Evolutionary conservation across 2,888 invertebrate species (phyloP).

Genomic region (Nemotelus pantherinus): DNA sequence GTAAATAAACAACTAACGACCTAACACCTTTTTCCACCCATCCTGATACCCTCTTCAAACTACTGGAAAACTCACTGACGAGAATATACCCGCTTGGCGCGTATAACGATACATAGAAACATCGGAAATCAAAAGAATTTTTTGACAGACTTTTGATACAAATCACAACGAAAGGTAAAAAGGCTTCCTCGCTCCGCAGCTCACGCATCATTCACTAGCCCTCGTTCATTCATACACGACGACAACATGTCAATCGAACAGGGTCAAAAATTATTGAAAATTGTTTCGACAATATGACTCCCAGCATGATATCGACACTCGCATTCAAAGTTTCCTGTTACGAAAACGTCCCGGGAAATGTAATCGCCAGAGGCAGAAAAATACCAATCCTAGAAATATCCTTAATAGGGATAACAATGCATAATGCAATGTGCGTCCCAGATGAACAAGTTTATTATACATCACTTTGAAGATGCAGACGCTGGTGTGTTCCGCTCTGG

Average conservation of each 20-base stretch:
- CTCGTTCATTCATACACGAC: constrained; percentile 27
- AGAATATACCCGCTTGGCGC: background rate
- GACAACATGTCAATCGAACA: constrained; percentile 46
- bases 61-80: background rate
- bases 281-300: constrained; percentile 50
- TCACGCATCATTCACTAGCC: background rate
- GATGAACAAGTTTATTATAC: constrained; percentile 26
- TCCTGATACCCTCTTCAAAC: constrained; percentile 34
- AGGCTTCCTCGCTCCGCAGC: background rate
- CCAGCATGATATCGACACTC: constrained; percentile 49
- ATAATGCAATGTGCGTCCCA: constrained; percentile 40
- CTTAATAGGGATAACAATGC: constrained; percentile 39
- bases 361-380: constrained; percentile 35
- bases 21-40: constrained; percentile 47
- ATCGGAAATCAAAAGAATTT: constrained; percentile 30
- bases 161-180: constrained; percentile 30
- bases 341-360: constrained; percentile 12
- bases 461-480: constrained; percentile 35
- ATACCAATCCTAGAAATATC: constrained; percentile 23
- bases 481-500: background rate
- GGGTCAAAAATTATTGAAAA: constrained; percentile 51
- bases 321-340: background rate
- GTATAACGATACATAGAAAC: background rate
- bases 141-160: constrained; percentile 34
- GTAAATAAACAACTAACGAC: constrained; percentile 50